Percentiles rank a stretch among this genome's conserved stretches.
These are phyloP conservation scores for Trachelipus rathkii DNA, from an alignment of 1,140 invertebrate genomes.

Conservation along the genomic window DNA sequence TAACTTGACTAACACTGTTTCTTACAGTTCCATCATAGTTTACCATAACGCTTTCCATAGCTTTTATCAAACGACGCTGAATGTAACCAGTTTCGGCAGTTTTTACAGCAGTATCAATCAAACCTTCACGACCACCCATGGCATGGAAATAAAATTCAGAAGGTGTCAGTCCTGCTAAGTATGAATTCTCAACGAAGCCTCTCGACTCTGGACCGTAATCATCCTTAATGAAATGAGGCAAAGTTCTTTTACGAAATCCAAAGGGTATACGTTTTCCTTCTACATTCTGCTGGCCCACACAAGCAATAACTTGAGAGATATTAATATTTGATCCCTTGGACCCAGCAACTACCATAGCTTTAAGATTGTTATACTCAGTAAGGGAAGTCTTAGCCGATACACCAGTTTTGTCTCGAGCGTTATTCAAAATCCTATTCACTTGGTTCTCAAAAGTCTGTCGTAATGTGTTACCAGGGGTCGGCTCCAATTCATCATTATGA, in stretches of 20 bases:
- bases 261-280: conserved; percentile 99
- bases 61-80: conserved; percentile 98
- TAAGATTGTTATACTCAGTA: conserved; percentile 99
- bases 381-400: conserved; percentile 97
- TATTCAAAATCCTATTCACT: conserved; percentile 98
- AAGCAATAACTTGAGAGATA: conserved; percentile 99
- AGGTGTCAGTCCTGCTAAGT: conserved; percentile 95
- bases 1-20: conserved; percentile 92
- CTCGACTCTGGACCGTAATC: conserved; percentile 99
- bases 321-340: conserved; percentile 99
- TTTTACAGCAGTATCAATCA: conserved; percentile 99
- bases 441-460: conserved; percentile 70
- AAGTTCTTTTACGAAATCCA: conserved; percentile 94
- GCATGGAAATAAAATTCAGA: conserved; percentile 99
- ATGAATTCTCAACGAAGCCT: conserved; percentile 99
- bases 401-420: conserved; percentile 99
- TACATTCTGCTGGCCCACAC: conserved; percentile 99
- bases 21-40: conserved; percentile 94
- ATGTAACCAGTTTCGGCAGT: conserved; percentile 99
- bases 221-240: conserved; percentile 99
- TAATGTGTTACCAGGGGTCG: conserved; percentile 83
- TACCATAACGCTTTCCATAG: conserved; percentile 99
- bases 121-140: conserved; percentile 99
- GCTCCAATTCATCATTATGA: conserved; percentile 98
- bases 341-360: conserved; percentile 99